phyloP scores from a whole-genome alignment of 2,797 vertebrate species.

The Semotilus atromaculatus region DNA sequence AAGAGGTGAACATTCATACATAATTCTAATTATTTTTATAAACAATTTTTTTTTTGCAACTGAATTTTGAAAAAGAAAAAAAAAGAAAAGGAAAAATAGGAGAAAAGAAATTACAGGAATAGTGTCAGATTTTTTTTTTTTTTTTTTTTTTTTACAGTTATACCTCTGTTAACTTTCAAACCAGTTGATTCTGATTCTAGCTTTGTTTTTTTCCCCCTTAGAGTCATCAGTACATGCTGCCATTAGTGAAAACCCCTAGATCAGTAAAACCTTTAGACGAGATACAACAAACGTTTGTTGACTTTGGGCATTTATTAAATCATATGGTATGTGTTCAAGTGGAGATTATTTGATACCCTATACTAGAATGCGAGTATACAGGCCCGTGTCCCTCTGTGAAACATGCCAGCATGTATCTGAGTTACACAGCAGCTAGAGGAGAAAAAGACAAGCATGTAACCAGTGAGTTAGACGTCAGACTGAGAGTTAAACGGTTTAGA shows the following conservation, averaged over 20 bases:
- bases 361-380: slow-evolving; percentile 36
- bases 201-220: slow-evolving; percentile 39
- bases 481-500: slow-evolving; percentile 45
- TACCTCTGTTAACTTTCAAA: slow-evolving; percentile 31
- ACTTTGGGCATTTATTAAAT: slow-evolving; percentile 46
- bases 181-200: slow-evolving; percentile 23
- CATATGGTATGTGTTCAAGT: slow-evolving; percentile 31
- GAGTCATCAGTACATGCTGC: slow-evolving; percentile 49
- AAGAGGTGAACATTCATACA: slow-evolving; percentile 84
- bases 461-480: slow-evolving; percentile 32
- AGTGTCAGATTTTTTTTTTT: slow-evolving; percentile 12
- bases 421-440: slow-evolving; percentile 46
- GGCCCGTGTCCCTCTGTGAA: slow-evolving; percentile 41
- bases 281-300: slow-evolving; percentile 40
- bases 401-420: slow-evolving; percentile 53
- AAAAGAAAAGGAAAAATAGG: slow-evolving; percentile 40
- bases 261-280: slow-evolving; percentile 26
- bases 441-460: slow-evolving; percentile 49
- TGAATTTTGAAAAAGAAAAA: slow-evolving; percentile 34
- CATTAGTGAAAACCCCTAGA: slow-evolving; percentile 32
- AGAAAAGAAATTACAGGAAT: slow-evolving; percentile 59
- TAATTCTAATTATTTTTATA: slow-evolving; percentile 82
- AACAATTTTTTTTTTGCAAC: slow-evolving; percentile 69
- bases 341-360: slow-evolving; percentile 15
- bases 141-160: slow-evolving; percentile 10